Evolutionary conservation across 2,797 vertebrate genomes (phyloP).

Genomic region (Fringilla coelebs): DNA sequence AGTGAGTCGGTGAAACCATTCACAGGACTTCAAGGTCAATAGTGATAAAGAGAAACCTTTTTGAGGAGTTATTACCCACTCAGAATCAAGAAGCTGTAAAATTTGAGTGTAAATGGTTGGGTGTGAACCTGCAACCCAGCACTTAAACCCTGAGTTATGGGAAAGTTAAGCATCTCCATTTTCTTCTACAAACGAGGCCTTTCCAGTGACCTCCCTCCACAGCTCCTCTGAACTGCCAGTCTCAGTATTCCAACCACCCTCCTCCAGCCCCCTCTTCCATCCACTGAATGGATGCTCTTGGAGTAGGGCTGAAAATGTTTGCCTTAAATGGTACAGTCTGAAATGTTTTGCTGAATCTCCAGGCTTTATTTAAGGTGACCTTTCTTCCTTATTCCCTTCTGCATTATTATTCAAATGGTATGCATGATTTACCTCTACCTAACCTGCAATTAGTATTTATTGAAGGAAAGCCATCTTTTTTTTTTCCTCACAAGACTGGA

Average conservation of each 20-base stretch:
- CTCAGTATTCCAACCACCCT: background rate
- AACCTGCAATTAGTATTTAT: background rate
- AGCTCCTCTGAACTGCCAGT: background rate
- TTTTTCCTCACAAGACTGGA: background rate
- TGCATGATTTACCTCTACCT: background rate
- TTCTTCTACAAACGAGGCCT: background rate
- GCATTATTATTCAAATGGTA: background rate
- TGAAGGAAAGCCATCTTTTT: background rate
- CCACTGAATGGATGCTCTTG: background rate
- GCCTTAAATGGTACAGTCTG: background rate
- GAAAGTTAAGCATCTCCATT: background rate
- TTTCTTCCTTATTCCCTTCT: background rate
- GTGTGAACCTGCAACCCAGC: background rate
- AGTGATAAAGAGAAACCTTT: background rate
- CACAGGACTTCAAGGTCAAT: background rate
- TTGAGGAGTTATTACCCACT: background rate
- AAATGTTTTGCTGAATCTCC: background rate
- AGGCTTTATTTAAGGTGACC: background rate
- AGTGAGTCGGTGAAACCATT: background rate
- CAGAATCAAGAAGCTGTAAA: background rate
- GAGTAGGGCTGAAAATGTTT: background rate
- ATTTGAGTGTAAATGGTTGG: background rate
- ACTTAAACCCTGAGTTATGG: background rate
- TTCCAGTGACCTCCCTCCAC: background rate
- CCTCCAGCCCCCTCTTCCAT: background rate